These are phyloP conservation scores for Scolopax mira DNA, from an alignment of 2,113 vertebrate genomes.

Conservation along the genomic window DNA sequence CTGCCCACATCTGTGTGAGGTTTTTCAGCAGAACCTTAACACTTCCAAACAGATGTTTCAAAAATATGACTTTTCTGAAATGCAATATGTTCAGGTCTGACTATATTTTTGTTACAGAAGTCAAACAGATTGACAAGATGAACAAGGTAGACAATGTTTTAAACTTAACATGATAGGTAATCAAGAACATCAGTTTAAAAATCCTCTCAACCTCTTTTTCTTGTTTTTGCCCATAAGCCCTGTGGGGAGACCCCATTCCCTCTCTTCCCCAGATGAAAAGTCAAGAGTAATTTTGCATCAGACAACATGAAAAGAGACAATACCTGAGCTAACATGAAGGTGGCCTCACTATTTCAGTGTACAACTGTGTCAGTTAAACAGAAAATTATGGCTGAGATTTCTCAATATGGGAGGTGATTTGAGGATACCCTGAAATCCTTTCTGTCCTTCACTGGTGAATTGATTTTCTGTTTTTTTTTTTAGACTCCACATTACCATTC, in stretches of 20 bases:
- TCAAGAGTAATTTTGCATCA: neutral
- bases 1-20: conserved; percentile 70
- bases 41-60: conserved; percentile 70
- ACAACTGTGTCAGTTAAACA: neutral
- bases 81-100: conserved; percentile 25
- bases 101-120: conserved; percentile 53
- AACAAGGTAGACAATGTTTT: conserved; percentile 28
- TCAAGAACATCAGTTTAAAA: conserved; percentile 21
- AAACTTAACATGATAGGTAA: neutral
- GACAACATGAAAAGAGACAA: neutral
- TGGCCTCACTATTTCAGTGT: neutral
- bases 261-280: neutral
- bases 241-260: neutral
- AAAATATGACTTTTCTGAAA: conserved; percentile 48
- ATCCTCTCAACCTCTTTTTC: neutral
- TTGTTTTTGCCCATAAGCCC: neutral
- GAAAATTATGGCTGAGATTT: neutral
- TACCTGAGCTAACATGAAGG: neutral
- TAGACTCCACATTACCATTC: neutral
- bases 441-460: neutral
- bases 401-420: neutral
- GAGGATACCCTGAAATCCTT: neutral
- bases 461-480: neutral
- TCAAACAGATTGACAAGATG: conserved; percentile 27
- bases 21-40: conserved; percentile 73